Base-by-base conservation (phyloP, 92 coral and sea anemone species). In the Palythoa heliodiscus region DNA sequence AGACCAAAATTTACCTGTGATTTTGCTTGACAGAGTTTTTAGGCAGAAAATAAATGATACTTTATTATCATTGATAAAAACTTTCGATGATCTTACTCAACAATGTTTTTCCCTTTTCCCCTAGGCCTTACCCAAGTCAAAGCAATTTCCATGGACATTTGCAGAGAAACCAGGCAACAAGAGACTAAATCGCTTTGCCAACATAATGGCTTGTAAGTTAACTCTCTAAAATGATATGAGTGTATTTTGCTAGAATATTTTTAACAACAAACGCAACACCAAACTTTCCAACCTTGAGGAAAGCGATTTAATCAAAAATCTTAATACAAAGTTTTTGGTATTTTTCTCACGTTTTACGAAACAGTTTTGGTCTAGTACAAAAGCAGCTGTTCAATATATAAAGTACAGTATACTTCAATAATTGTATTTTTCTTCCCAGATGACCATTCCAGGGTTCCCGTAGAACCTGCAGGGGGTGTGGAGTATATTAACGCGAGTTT, bases 401-500 rank as follows among this genome's bases (percentile, higher is more conserved):
- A 43, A 43, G 50, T 0, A 43, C 50, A 43, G 5, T 43, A 43
- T 15, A 22, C 14, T 15, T 58, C 7, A 6, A 3, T 58, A n/a
- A 22, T 67, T 24, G 35, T 67, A 22, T 12, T 22, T 67, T 67
- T 67, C 25, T 20, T 74, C n/a, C 19, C 38, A 95, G 98, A 95
- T 88, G 96, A 95, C 76, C 96, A 95, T 82, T 89, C 98, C 37
- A 92, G 98, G 20, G 93, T 95, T 3, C 64, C 82, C 22, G 76
- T 93, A 37, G 64, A 88, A 69, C 87, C 85, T 11, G 78, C 78
- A 5, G 16, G 78, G 6, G 91, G 90, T 58, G 92, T 76, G 5
- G 76, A 91, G 70, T 95, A 93, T 87, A 89, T 93, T 23, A 95
- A 95, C 67, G 98, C 98, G 7, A 93, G 86, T 80, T 93, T 87